Conservation (phyloP, 2,888 invertebrate species). For the Drosophila anomalata region DNA sequence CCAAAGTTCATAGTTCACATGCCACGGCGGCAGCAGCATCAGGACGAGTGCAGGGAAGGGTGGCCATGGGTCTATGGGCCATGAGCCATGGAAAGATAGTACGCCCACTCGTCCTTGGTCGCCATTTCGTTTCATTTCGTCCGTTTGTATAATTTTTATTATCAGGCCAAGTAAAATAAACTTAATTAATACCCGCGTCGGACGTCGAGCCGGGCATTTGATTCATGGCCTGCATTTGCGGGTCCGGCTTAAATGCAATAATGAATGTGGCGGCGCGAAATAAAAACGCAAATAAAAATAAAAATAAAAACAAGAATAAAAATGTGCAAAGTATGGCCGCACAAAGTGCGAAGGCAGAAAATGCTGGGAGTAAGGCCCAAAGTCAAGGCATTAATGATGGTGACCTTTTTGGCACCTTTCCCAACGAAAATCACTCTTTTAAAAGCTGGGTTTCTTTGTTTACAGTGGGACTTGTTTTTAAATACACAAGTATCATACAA, state of each 20-base stretch:
- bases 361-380: conserved; percentile 10
- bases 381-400: conserved; percentile 32
- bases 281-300: conserved; percentile 27
- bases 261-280: conserved; percentile 46
- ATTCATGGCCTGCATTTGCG: conserved; percentile 67
- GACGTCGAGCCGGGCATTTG: conserved; percentile 43
- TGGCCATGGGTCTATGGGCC: background rate
- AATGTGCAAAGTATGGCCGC: conserved; percentile 27
- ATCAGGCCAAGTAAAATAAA: conserved; percentile 69
- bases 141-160: conserved; percentile 69
- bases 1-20: conserved; percentile 76
- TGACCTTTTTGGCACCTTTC: conserved; percentile 28
- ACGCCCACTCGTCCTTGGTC: conserved; percentile 24
- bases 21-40: conserved; percentile 29
- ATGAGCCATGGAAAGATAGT: conserved; percentile 17
- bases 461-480: conserved; percentile 1
- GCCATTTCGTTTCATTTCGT: conserved; percentile 9
- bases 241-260: conserved; percentile 58
- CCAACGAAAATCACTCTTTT: background rate
- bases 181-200: conserved; percentile 70
- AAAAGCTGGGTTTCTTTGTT: background rate
- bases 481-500: background rate
- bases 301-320: conserved; percentile 16
- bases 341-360: conserved; percentile 32
- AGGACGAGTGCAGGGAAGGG: conserved; percentile 7